phyloP scores from a whole-genome alignment of 2,888 invertebrate genomes.

The Caenorhabditis becei region DNA sequence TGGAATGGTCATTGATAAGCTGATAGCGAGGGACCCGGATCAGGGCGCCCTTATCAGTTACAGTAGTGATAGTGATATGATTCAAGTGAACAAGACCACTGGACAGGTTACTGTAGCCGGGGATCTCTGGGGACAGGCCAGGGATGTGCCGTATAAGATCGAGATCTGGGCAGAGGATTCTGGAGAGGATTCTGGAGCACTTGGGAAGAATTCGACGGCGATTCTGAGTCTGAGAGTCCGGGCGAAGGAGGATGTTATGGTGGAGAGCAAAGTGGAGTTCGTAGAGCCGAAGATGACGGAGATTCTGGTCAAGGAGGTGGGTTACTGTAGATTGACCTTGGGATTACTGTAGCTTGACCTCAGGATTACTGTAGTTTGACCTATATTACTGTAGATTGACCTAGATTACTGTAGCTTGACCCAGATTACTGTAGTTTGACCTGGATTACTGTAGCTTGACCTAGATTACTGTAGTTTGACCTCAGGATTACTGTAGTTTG shows the following conservation, averaged over 20 bases:
- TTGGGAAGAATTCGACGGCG: slow-evolving; percentile 13
- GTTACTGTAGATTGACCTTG: background rate
- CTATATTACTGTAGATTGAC: too few species aligned
- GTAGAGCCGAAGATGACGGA: slow-evolving; percentile 28
- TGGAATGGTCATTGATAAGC: slow-evolving; percentile 61
- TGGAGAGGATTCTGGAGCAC: slow-evolving; percentile 29
- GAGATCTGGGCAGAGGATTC: slow-evolving; percentile 38
- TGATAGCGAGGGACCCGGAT: slow-evolving; percentile 68
- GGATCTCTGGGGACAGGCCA: slow-evolving; percentile 38
- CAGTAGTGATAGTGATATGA: slow-evolving; percentile 32
- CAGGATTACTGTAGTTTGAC: too few species aligned
- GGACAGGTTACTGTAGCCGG: slow-evolving; percentile 32
- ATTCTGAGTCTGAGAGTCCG: slow-evolving; percentile 45
- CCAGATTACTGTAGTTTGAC: too few species aligned
- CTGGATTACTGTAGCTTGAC: too few species aligned
- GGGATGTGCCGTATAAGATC: slow-evolving; percentile 41
- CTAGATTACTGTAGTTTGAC: too few species aligned
- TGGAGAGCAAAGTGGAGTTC: slow-evolving; percentile 29
- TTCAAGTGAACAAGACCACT: slow-evolving; percentile 31
- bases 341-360: too few species aligned
- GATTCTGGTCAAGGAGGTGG: slow-evolving; percentile 43
- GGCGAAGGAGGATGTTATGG: slow-evolving; percentile 38
- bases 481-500: too few species aligned
- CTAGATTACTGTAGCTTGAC: too few species aligned
- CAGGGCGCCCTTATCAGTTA: slow-evolving; percentile 56